A percentile compares a stretch with the other conserved stretches of the same genome.
Conservation (phyloP, 64 coral and sea anemone species). For the Anthopleura sola region DNA sequence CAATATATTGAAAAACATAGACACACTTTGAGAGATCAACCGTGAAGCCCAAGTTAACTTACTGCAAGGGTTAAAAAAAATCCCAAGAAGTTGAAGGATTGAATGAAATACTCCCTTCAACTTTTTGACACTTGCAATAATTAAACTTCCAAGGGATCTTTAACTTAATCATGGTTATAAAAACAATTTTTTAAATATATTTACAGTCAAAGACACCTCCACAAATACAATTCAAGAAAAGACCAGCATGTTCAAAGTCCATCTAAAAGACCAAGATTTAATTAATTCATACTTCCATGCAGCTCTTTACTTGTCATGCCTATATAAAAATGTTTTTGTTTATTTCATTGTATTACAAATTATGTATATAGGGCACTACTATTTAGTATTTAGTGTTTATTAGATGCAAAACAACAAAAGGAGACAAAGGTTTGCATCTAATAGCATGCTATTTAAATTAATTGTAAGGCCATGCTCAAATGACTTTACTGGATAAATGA, state of each 20-base stretch:
- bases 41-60: background rate
- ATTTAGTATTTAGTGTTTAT: too few relatives aligned
- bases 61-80: background rate
- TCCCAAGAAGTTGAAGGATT: background rate
- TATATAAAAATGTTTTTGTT: too few relatives aligned
- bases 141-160: background rate
- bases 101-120: background rate
- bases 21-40: background rate
- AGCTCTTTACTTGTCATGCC: too few relatives aligned
- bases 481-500: too few relatives aligned
- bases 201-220: background rate
- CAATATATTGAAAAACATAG: too few relatives aligned
- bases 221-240: background rate
- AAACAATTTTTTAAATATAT: background rate
- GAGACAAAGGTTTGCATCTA: too few relatives aligned
- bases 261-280: background rate
- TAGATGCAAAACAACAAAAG: too few relatives aligned
- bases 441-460: too few relatives aligned
- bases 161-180: background rate
- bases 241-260: background rate
- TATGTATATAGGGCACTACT: too few relatives aligned
- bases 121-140: background rate
- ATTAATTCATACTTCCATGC: background rate
- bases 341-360: too few relatives aligned
- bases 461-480: too few relatives aligned